A percentile compares a stretch with the other conserved stretches of the same genome.
Conservation (phyloP, 2,797 vertebrate genomes). For the Squalus acanthias region DNA sequence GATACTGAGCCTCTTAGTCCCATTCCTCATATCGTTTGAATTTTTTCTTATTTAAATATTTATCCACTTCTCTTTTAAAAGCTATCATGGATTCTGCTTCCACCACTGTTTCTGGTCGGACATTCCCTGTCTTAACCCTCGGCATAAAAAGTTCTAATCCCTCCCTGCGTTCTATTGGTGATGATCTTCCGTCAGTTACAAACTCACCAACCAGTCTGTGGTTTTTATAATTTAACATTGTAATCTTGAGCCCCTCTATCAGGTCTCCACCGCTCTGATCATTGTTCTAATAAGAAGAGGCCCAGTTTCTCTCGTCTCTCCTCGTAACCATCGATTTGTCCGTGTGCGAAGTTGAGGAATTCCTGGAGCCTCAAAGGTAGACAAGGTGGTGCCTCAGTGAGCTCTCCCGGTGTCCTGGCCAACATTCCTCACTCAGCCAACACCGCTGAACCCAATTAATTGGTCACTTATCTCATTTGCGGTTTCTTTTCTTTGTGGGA, state of each 20-base stretch:
- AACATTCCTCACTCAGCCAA: neutral
- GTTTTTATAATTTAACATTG: neutral
- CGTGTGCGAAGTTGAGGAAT: neutral
- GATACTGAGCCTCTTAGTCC: neutral
- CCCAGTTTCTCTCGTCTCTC: neutral
- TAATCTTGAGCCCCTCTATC: neutral
- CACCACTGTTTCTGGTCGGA: neutral
- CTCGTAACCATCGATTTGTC: neutral
- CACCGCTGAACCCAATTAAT: neutral
- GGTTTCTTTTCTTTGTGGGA: neutral
- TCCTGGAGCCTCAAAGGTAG: neutral
- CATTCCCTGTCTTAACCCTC: neutral
- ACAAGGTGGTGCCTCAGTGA: neutral
- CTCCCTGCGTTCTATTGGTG: neutral
- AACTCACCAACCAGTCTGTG: neutral
- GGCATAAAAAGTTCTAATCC: neutral
- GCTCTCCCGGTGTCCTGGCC: neutral
- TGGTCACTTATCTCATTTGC: neutral
- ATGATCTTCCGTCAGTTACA: neutral
- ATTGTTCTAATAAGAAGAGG: neutral
- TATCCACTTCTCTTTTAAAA: neutral
- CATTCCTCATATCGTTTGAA: neutral
- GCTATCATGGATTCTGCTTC: neutral
- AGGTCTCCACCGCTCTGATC: neutral
- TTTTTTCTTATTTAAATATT: neutral